These are phyloP conservation scores for Drosophila picticornis DNA, from an alignment of 2,888 invertebrate genomes.

Conservation along the genomic window DNA sequence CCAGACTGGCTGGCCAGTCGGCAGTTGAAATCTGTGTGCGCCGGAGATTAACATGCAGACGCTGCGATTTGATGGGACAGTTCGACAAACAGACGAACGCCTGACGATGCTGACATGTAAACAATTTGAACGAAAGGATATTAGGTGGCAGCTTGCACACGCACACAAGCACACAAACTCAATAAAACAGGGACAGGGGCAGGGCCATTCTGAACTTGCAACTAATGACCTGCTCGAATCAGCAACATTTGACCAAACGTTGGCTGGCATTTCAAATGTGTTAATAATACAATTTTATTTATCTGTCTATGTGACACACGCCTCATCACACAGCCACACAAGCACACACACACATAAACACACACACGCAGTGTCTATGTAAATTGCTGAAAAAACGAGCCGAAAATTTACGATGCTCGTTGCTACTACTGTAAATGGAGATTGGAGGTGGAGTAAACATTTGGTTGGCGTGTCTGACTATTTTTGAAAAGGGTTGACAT, in stretches of 20 bases:
- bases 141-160: slow-evolving; percentile 51
- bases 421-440: slow-evolving; percentile 19
- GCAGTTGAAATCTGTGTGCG: slow-evolving; percentile 55
- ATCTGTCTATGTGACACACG: slow-evolving; percentile 42
- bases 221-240: slow-evolving; percentile 46
- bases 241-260: slow-evolving; percentile 75
- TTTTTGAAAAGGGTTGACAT: slow-evolving; percentile 79
- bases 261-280: slow-evolving; percentile 70
- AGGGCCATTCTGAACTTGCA: slow-evolving; percentile 16
- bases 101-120: slow-evolving; percentile 52
- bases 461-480: slow-evolving; percentile 54
- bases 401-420: slow-evolving; percentile 71
- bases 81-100: slow-evolving; percentile 38
- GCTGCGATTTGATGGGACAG: slow-evolving; percentile 58
- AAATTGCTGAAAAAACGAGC: slow-evolving; percentile 57
- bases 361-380: slow-evolving; percentile 20
- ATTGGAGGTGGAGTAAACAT: slow-evolving; percentile 5
- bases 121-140: slow-evolving; percentile 64
- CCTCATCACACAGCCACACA: slow-evolving; percentile 12
- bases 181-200: background rate
- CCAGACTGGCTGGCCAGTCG: slow-evolving; percentile 2
- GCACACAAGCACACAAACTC: slow-evolving; percentile 2
- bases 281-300: slow-evolving; percentile 79
- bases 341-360: slow-evolving; percentile 1
- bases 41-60: slow-evolving; percentile 65